A percentile compares a stretch with the other conserved stretches of the same genome.
These are phyloP conservation scores for Aphaenogaster ashmeadi DNA, from an alignment of 1,140 invertebrate genomes.

Conservation along the genomic window DNA sequence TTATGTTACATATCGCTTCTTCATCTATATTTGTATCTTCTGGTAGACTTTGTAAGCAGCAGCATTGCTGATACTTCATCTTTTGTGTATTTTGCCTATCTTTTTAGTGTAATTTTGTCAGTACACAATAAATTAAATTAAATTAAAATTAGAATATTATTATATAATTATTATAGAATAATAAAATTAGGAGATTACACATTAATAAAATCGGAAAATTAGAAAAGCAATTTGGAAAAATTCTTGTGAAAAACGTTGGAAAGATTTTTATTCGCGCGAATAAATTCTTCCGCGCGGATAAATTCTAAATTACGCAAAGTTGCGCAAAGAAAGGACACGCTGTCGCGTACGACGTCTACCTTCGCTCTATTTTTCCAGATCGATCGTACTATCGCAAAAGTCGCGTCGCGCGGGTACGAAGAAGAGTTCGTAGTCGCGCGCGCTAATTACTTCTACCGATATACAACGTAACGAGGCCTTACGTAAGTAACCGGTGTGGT, in stretches of 20 bases:
- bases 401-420: not conserved
- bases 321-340: not conserved
- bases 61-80: no score
- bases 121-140: no score
- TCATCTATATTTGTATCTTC: no score
- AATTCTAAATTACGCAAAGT: not conserved
- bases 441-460: conserved; percentile 41
- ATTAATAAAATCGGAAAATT: not conserved
- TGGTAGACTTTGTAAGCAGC: no score
- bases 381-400: conserved; percentile 24
- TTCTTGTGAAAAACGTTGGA: not conserved
- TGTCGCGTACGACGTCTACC: not conserved
- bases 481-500: conserved; percentile 55
- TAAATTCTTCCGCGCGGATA: not conserved
- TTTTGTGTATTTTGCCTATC: no score
- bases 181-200: not conserved
- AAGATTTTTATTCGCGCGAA: not conserved
- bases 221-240: not conserved
- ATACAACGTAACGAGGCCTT: conserved; percentile 34
- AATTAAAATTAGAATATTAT: not conserved
- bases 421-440: not conserved
- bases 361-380: conserved; percentile 33
- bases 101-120: no score
- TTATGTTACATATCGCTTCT: no score
- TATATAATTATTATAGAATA: not conserved